Evolutionary conservation across 30 jellyfish, hydroid and myxozoan species (phyloP).

Genomic region (Nemopilema nomurai): DNA sequence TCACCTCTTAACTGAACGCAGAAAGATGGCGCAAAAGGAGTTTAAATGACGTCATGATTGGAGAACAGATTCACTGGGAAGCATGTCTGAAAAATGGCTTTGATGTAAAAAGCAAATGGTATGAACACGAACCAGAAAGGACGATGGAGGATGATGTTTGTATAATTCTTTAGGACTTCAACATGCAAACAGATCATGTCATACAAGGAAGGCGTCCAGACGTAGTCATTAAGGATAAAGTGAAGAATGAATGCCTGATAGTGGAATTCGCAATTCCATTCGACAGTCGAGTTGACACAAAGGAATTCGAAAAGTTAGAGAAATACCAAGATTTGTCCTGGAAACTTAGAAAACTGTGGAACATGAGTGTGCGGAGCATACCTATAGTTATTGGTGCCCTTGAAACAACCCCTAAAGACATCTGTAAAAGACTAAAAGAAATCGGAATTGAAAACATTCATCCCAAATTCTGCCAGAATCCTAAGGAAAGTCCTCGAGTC

Average conservation of each 20-base stretch:
- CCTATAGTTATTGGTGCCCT: background rate
- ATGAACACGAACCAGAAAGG: conserved; percentile 27
- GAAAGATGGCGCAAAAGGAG: no score
- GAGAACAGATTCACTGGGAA: no score
- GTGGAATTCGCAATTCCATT: conserved; percentile 16
- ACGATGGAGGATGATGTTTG: conserved; percentile 1
- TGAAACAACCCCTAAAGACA: background rate
- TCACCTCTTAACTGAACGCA: no score
- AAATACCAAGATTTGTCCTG: conserved; percentile 27
- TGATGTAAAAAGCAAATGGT: conserved; percentile 7
- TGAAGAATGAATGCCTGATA: conserved; percentile 1
- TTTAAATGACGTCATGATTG: no score
- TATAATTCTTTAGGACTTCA: conserved; percentile 8
- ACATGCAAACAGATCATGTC: conserved; percentile 27
- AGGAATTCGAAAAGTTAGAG: conserved; percentile 31
- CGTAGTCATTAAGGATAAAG: conserved; percentile 7
- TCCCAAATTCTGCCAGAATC: no score
- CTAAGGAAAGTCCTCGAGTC: no score
- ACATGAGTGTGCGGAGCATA: no score
- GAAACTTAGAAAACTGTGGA: background rate
- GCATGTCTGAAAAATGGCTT: conserved; percentile 5
- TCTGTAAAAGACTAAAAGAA: background rate
- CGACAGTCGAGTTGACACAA: conserved; percentile 19
- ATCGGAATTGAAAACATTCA: no score
- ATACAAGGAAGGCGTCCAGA: background rate